Evolutionary conservation across 2,113 vertebrate genomes (phyloP).

Genomic region (Rhizomys pruinosus): DNA sequence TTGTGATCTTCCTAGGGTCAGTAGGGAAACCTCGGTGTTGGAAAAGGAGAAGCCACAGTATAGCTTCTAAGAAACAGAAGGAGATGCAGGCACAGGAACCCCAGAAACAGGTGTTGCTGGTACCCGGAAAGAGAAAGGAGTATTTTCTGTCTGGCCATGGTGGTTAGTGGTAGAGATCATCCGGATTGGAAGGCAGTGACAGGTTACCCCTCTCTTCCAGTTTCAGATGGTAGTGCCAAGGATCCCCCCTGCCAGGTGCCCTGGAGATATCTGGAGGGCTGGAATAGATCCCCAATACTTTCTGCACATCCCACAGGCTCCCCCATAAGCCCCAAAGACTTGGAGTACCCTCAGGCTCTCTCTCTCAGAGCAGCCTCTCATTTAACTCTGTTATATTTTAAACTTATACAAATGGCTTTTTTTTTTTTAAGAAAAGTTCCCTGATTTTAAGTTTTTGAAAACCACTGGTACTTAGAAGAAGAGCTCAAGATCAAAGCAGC

Average conservation of each 20-base stretch:
- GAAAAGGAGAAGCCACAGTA: neutral
- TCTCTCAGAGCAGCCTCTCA: neutral
- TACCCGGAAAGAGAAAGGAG: neutral
- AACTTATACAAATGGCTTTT: neutral
- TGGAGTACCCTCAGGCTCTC: neutral
- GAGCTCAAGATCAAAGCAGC: neutral
- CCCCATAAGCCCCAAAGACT: too few relatives aligned
- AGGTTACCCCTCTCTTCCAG: neutral
- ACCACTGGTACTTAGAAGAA: neutral
- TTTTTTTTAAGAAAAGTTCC: neutral
- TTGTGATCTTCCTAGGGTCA: neutral
- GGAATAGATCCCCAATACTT: fast-evolving
- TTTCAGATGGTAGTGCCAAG: neutral
- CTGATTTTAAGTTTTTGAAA: neutral
- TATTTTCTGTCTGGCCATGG: fast-evolving
- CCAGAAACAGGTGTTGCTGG: neutral
- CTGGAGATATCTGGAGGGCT: fast-evolving
- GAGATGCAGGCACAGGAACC: neutral
- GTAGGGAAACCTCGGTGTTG: neutral
- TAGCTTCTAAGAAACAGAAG: neutral
- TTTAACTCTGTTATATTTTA: neutral
- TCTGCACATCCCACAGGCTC: fast-evolving
- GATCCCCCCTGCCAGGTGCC: too few relatives aligned
- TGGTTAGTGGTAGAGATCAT: fast-evolving
- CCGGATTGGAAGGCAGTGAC: neutral